A percentile compares a stretch with the other conserved stretches of the same genome.
These are phyloP conservation scores for Nymphalis urticae DNA, from an alignment of 2,888 invertebrate genomes.

Conservation along the genomic window DNA sequence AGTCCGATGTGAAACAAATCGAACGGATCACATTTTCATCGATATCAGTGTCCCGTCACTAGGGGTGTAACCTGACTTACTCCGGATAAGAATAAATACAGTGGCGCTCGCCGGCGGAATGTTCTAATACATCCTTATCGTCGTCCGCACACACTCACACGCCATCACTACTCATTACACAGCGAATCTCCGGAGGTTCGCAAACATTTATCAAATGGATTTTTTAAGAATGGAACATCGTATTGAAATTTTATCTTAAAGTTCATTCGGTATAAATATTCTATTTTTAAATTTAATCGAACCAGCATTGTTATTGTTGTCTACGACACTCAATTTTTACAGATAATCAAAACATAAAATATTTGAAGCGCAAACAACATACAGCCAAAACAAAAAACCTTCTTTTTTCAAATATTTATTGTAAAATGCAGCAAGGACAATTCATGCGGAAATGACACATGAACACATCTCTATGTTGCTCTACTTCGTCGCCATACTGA, in stretches of 20 bases:
- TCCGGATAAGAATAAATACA: slow-evolving; percentile 80
- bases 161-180: slow-evolving; percentile 44
- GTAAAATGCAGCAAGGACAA: background rate
- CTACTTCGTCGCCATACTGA: slow-evolving; percentile 19
- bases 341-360: background rate
- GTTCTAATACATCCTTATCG: slow-evolving; percentile 81
- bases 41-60: slow-evolving; percentile 59
- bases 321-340: background rate
- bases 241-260: slow-evolving; percentile 28
- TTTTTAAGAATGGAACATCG: slow-evolving; percentile 36
- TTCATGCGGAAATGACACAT: slow-evolving; percentile 14
- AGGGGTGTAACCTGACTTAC: slow-evolving; percentile 79
- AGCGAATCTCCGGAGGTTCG: slow-evolving; percentile 40
- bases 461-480: slow-evolving; percentile 19
- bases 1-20: slow-evolving; percentile 29
- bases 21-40: slow-evolving; percentile 38
- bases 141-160: slow-evolving; percentile 51
- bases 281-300: slow-evolving; percentile 8
- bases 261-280: slow-evolving; percentile 14
- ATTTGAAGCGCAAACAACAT: too few relatives aligned
- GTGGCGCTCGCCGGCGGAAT: slow-evolving; percentile 71
- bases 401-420: background rate
- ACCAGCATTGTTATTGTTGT: background rate
- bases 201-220: slow-evolving; percentile 41
- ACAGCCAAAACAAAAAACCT: too few relatives aligned